Evolutionary conservation across 2,113 vertebrate species (phyloP).

Genomic region (Eolophus roseicapilla): DNA sequence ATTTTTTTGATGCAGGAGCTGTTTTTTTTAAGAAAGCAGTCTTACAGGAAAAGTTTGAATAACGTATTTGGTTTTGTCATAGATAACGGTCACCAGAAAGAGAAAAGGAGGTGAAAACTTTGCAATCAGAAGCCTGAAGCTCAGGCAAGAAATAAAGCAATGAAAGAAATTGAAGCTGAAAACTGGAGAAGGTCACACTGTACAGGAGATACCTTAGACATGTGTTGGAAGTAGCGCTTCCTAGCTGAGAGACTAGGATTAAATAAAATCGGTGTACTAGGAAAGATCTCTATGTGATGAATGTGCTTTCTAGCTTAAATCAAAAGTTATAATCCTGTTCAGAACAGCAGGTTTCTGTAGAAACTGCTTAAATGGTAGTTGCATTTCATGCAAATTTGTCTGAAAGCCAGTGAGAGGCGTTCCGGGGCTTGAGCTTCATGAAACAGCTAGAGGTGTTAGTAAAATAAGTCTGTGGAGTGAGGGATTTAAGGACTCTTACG

Average conservation of each 20-base stretch:
- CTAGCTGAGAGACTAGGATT: background rate
- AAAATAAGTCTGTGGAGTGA: background rate
- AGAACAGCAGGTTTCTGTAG: background rate
- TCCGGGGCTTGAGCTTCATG: fast-evolving
- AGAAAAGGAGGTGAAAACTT: background rate
- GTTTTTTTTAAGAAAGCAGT: background rate
- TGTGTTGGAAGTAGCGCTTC: background rate
- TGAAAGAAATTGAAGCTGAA: background rate
- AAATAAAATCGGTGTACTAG: background rate
- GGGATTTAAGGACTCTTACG: background rate
- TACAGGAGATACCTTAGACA: background rate
- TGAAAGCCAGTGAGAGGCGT: background rate
- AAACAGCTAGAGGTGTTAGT: fast-evolving
- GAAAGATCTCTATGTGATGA: background rate
- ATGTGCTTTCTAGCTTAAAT: background rate
- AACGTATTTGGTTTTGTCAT: fast-evolving
- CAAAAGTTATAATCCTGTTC: background rate
- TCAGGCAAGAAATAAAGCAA: background rate
- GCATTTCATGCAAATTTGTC: background rate
- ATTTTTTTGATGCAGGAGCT: background rate
- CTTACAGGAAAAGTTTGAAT: background rate
- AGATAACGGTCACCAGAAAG: background rate
- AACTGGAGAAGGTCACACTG: background rate
- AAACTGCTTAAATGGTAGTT: background rate
- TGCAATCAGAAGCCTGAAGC: background rate